Base-by-base conservation (phyloP, 2,888 invertebrate genomes). In the Sesia apiformis region DNA sequence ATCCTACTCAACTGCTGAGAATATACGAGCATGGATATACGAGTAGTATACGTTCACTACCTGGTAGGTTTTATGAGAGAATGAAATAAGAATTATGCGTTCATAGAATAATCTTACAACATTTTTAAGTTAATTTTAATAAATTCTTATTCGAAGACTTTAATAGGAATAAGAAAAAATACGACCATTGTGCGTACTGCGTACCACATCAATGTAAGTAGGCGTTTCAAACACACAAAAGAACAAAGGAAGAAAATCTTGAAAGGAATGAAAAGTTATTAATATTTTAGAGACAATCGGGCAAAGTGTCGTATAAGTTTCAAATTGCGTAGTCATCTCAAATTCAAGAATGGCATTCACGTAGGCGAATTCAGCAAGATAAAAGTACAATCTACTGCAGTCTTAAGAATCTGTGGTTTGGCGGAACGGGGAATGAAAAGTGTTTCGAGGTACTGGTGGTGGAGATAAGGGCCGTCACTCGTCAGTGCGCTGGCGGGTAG, bases 401-500 rank as follows among this genome's bases (percentile, higher is more conserved):
- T 46, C 8, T 46, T 46, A 23, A 46, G 57, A 55, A 53, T 55
- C 55, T 54, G 56, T 57, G 59, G 55, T 49, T 51, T 58, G 56
- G 55, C 52, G 54, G 56, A 60, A 60, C 59, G 60, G 56, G 60
- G 65, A 69, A 63, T 64, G 67, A 66, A 67, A 74, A 70, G 70
- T 69, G 70, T 69, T 67, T 67, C 63, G 67, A 65, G 62, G 60
- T 72, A 72, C 69, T 69, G 70, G 67, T 63, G 64, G 67, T 63
- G 69, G 66, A 74, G 78, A 78, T 78, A 79, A 75, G 76, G 66
- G 67, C 61, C 69, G 72, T 68, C 70, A 67, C 46, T 69, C 66
- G 76, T 76, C 78, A 72, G 73, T 69, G 67, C 41, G 64, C 68
- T 84, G 83, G 84, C 82, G 60, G 56, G 43, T 52, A 51, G 81